These are phyloP conservation scores for Biston betularia DNA, from an alignment of 2,888 invertebrate species.

Conservation along the genomic window DNA sequence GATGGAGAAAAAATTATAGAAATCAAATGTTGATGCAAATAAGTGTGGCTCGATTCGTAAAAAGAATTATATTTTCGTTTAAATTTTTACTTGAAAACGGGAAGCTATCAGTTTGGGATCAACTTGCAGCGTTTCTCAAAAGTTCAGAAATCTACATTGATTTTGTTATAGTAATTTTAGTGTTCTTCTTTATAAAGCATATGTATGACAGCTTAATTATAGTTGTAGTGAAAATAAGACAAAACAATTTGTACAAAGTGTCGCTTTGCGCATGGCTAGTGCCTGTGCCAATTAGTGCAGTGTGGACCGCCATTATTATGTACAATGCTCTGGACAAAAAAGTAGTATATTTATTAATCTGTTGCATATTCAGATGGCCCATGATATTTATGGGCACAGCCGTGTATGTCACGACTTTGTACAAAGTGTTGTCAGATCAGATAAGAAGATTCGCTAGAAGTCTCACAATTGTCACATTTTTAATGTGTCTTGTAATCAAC, in stretches of 20 bases:
- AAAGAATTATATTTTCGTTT: conserved; percentile 64
- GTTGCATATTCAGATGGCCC: conserved; percentile 73
- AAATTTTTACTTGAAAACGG: conserved; percentile 58
- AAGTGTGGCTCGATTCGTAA: conserved; percentile 70
- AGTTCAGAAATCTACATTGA: conserved; percentile 70
- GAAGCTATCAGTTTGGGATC: conserved; percentile 37
- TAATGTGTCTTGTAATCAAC: conserved; percentile 73
- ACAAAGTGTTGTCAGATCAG: conserved; percentile 67
- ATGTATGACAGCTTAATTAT: conserved; percentile 78
- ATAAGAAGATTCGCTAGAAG: conserved; percentile 72
- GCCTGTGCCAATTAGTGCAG: conserved; percentile 63
- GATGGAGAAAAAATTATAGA: conserved; percentile 78
- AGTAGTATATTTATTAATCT: conserved; percentile 66
- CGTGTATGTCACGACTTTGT: conserved; percentile 67
- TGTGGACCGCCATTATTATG: conserved; percentile 55
- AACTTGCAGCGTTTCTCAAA: conserved; percentile 48
- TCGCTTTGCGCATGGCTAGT: conserved; percentile 70
- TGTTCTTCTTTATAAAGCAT: conserved; percentile 76
- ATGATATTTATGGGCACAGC: conserved; percentile 69
- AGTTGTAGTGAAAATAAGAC: conserved; percentile 71
- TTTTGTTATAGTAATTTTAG: conserved; percentile 72
- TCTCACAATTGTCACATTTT: conserved; percentile 72
- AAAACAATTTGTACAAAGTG: conserved; percentile 64
- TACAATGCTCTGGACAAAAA: conserved; percentile 52
- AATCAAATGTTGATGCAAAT: conserved; percentile 81